Percentiles rank a stretch among this genome's conserved stretches.
Conservation (phyloP, 2,797 vertebrate genomes). For the Vipera ursinii region DNA sequence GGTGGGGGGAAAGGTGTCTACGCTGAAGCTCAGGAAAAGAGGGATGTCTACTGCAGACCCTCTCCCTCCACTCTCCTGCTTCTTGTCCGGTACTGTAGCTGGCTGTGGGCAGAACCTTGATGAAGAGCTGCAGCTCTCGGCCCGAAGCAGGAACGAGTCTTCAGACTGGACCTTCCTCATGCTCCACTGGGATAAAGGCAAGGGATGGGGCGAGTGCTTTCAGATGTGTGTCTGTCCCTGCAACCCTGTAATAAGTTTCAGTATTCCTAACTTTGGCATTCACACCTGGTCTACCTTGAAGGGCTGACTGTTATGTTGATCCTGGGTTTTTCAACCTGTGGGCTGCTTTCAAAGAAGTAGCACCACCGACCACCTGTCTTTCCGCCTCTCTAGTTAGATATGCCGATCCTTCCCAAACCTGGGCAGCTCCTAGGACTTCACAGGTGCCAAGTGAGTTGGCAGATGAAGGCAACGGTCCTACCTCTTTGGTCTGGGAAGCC, state of each 20-base stretch:
- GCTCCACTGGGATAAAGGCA: too few species aligned
- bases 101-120: too few species aligned
- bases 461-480: constrained; percentile 38
- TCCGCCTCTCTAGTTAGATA: background rate
- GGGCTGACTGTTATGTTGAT: background rate
- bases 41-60: background rate
- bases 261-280: background rate
- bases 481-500: constrained; percentile 93
- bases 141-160: too few species aligned
- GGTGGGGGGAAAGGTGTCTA: background rate
- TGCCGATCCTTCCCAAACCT: background rate
- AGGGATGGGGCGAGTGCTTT: too few species aligned
- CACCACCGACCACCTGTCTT: background rate
- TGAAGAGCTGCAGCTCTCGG: too few species aligned
- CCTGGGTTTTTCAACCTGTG: background rate
- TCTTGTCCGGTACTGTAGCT: background rate
- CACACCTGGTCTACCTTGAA: background rate
- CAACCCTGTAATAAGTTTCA: background rate
- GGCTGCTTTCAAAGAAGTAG: background rate
- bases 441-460: background rate
- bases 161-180: too few species aligned
- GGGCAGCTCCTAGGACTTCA: background rate
- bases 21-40: background rate
- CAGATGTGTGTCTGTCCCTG: background rate
- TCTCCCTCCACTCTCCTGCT: background rate